These are phyloP conservation scores for Bombyx huttoni DNA, from an alignment of 2,888 invertebrate genomes.

Conservation along the genomic window DNA sequence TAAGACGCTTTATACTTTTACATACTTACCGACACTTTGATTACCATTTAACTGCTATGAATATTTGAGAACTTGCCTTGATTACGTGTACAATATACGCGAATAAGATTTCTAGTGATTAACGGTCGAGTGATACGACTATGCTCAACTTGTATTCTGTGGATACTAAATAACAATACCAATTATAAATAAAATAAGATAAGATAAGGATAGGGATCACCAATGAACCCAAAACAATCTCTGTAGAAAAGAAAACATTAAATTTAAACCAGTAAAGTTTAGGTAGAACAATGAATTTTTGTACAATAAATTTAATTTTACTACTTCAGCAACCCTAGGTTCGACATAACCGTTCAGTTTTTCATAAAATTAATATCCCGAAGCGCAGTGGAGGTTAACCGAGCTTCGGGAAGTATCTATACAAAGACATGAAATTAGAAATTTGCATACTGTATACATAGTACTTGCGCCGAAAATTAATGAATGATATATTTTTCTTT, in stretches of 20 bases:
- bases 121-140: too few species aligned
- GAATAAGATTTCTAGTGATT: too few species aligned
- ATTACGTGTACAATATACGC: too few species aligned
- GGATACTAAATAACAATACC: too few species aligned
- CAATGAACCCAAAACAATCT: too few species aligned
- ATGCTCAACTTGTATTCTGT: too few species aligned
- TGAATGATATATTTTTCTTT: constrained; percentile 4
- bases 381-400: constrained; percentile 40
- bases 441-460: constrained; percentile 46
- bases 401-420: constrained; percentile 45
- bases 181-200: too few species aligned
- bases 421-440: constrained; percentile 47
- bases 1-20: constrained; percentile 32
- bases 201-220: too few species aligned
- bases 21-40: constrained; percentile 24
- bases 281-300: not conserved
- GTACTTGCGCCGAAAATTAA: constrained; percentile 23
- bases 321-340: not conserved
- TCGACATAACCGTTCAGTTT: not conserved
- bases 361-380: constrained; percentile 52
- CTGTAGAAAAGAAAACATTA: too few species aligned
- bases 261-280: too few species aligned
- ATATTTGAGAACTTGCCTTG: constrained; percentile 7
- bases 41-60: constrained; percentile 16
- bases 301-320: not conserved